These are phyloP conservation scores for Eutolmus rufibarbis DNA, from an alignment of 2,888 invertebrate species.

Conservation along the genomic window DNA sequence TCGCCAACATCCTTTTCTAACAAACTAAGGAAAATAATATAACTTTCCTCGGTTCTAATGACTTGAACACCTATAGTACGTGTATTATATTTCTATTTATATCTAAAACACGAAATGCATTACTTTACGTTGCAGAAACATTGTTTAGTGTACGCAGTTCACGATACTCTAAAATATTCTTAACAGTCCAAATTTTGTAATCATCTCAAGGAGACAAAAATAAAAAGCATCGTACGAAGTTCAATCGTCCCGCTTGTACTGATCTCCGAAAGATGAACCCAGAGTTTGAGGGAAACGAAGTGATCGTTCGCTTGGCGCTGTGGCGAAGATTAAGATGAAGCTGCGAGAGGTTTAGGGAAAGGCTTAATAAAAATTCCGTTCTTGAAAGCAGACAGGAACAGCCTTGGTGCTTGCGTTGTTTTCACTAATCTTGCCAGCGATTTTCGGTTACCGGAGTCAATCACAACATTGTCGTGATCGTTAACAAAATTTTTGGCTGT, in stretches of 20 bases:
- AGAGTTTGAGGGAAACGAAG: neutral
- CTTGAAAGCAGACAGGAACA: neutral
- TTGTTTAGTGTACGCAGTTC: neutral
- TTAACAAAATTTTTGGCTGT: neutral
- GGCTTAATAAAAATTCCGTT: slow-evolving; percentile 15
- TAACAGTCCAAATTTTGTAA: neutral
- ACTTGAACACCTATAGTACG: too few species aligned
- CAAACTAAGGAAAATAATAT: neutral
- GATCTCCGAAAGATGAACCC: neutral
- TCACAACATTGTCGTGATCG: neutral
- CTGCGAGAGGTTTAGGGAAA: neutral
- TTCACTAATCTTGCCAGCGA: neutral
- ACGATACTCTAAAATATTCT: neutral
- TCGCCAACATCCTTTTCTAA: neutral
- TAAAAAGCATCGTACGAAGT: neutral
- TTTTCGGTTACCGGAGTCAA: neutral
- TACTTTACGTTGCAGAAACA: neutral
- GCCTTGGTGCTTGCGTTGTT: slow-evolving; percentile 5
- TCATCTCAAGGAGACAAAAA: neutral
- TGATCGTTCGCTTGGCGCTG: neutral
- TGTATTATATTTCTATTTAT: too few species aligned
- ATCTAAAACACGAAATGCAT: neutral
- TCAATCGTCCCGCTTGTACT: neutral
- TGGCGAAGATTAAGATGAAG: neutral
- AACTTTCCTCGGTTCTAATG: neutral